Percentiles rank a stretch among this genome's conserved stretches.
phyloP scores from a whole-genome alignment of 2,797 vertebrate genomes.

The Moxostoma hubbsi region DNA sequence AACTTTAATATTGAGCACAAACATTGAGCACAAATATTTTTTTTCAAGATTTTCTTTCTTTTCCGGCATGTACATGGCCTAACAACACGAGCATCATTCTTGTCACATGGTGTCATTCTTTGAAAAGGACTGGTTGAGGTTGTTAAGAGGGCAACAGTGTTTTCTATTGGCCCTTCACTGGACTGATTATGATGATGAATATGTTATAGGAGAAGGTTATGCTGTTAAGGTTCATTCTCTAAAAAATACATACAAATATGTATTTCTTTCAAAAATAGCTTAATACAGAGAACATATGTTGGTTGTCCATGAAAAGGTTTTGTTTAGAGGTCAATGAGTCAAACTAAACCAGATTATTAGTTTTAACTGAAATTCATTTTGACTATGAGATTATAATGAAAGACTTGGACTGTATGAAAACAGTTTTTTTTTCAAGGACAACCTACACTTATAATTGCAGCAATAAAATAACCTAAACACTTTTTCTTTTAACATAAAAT shows the following conservation, averaged over 20 bases:
- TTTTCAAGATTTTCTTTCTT: slow-evolving; percentile 51
- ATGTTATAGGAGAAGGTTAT: slow-evolving; percentile 48
- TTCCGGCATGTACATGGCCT: slow-evolving; percentile 68
- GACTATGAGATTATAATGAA: background rate
- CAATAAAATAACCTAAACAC: slow-evolving; percentile 55
- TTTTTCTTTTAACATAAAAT: slow-evolving; percentile 39
- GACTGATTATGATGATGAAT: slow-evolving; percentile 52
- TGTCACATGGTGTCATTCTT: slow-evolving; percentile 25
- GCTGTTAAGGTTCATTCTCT: slow-evolving; percentile 65
- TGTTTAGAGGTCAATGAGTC: slow-evolving; percentile 18
- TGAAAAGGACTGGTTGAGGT: slow-evolving; percentile 63
- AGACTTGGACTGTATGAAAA: background rate
- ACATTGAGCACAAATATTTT: slow-evolving; percentile 66
- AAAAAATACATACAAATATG: slow-evolving; percentile 74
- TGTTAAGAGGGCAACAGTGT: slow-evolving; percentile 60
- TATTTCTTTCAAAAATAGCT: slow-evolving; percentile 64
- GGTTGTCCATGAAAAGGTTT: slow-evolving; percentile 66
- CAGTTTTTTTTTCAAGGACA: slow-evolving; percentile 59
- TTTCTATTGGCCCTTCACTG: slow-evolving; percentile 61
- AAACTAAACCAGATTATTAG: background rate
- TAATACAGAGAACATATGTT: slow-evolving; percentile 64
- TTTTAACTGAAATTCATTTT: slow-evolving; percentile 19
- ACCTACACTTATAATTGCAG: slow-evolving; percentile 66
- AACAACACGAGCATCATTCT: slow-evolving; percentile 66
- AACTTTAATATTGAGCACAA: slow-evolving; percentile 76